Evolutionary conservation across 2,888 invertebrate genomes (phyloP).

Genomic region (Andrena dorsata): DNA sequence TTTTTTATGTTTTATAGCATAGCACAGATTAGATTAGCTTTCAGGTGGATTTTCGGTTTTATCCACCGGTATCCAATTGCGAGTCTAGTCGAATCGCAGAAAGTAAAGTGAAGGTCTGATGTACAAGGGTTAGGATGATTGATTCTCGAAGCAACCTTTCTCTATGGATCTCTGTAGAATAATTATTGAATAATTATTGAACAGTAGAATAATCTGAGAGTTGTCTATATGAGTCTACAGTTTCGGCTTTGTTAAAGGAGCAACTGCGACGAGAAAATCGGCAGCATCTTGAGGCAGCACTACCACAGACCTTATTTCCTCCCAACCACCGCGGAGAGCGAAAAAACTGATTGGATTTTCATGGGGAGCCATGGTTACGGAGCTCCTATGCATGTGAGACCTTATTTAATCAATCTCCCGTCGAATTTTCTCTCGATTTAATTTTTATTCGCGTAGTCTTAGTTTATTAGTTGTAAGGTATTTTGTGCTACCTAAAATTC

Average conservation of each 20-base stretch:
- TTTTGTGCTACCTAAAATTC: no score
- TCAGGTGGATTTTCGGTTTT: no score
- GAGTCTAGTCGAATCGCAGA: no score
- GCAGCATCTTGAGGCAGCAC: slow-evolving; percentile 91
- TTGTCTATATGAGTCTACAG: background rate
- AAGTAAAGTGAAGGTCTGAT: no score
- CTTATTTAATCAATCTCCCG: background rate
- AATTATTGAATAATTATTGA: background rate
- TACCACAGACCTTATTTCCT: slow-evolving; percentile 95
- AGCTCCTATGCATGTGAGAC: slow-evolving; percentile 96
- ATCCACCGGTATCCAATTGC: no score
- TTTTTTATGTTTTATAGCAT: no score
- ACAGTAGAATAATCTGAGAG: background rate
- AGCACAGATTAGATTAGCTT: no score
- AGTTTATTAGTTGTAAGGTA: no score
- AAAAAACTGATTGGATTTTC: slow-evolving; percentile 97
- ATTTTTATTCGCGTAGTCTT: background rate
- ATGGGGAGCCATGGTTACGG: slow-evolving; percentile 98
- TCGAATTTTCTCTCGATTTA: no score
- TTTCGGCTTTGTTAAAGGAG: slow-evolving; percentile 88
- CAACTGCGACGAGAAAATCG: slow-evolving; percentile 95
- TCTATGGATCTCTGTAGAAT: background rate
- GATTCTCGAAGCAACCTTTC: no score
- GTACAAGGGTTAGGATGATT: no score
- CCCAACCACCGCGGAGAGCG: slow-evolving; percentile 93